Evolutionary conservation across 2,113 vertebrate species (phyloP), one percentile per base, ranked within the genome.

Genomic region (Lasiurus cinereus): DNA sequence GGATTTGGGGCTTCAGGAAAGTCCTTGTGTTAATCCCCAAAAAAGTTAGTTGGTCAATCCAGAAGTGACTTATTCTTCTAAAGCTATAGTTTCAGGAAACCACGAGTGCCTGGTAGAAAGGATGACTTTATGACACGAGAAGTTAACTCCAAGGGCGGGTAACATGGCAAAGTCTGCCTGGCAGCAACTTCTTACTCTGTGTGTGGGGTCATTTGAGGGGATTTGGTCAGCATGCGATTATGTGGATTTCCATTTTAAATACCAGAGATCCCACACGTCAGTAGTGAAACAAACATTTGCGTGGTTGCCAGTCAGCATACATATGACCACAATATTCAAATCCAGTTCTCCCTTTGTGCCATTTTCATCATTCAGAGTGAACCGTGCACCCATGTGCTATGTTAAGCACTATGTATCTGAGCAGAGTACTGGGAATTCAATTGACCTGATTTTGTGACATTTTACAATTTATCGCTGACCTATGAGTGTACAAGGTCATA

Each of bases 391-490:
- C 69, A 43, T 9, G 16, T 90, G n/a, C n/a, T 18, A 3, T 78
- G 33, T 48, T 72, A 73, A 52, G 72, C 19, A 39, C 36, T 18
- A 3, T 11, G 67, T 16, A 43, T 19, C 56, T 67, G 90, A 56
- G 74, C 14, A 29, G 66, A 88, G 48, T 19, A 52, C 21, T 19
- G 52, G 27, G 70, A 93, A 85, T 88, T 82, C 83, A 96, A 94
- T 2, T 52, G 90, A 66, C 77, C 67, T 69, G 56, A 74, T 48
- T 90, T 90, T 91, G 43, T 72, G 82, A 52, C 78, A 90, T 79
- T 90, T 95, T 83, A 92, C 79, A 95, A 79, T 59, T 76, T n/a
- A 92, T 52, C 69, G 74, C 46, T 82, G 67, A 82, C 76, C 29
- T 82, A 33, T 39, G 66, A 94, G 43, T 76, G 62, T 83, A n/a